These are phyloP conservation scores for Lacerta viridis DNA, from an alignment of 2,797 vertebrate species.

Conservation along the genomic window DNA sequence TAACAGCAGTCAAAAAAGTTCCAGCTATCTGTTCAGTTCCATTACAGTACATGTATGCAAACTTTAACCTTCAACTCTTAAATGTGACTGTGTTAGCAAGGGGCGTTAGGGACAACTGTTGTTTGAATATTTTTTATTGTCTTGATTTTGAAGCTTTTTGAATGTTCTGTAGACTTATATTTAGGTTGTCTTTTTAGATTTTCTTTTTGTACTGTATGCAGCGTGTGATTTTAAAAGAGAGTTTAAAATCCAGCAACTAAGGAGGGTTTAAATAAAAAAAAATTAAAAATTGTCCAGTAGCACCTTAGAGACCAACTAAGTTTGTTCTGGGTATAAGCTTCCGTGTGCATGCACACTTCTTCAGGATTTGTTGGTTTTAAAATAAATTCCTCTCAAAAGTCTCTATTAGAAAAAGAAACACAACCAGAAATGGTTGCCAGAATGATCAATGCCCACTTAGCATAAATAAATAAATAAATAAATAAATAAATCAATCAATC, in stretches of 20 bases:
- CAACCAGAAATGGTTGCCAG: not conserved
- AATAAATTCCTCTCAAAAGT: conserved; percentile 4
- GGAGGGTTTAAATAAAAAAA: not conserved
- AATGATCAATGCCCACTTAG: not conserved
- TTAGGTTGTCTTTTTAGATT: not conserved
- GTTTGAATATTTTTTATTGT: not conserved
- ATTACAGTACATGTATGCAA: not conserved
- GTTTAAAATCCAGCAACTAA: not conserved
- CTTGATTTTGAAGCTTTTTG: not conserved
- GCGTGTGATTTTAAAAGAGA: not conserved
- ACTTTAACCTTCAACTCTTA: not conserved
- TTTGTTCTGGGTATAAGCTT: too few species aligned
- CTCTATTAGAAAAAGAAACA: not conserved
- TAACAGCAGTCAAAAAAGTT: not conserved
- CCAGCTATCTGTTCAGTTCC: not conserved
- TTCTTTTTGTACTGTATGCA: not conserved
- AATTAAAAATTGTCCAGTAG: too few species aligned
- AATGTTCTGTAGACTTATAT: not conserved
- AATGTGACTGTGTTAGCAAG: not conserved
- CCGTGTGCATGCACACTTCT: too few species aligned
- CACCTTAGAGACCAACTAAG: too few species aligned
- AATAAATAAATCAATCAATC: too few species aligned
- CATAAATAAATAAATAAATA: too few species aligned
- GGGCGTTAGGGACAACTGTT: too few species aligned
- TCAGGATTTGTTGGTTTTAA: not conserved